Evolutionary conservation across 2,888 invertebrate species (phyloP), one percentile per base, ranked within the genome.

Genomic region (Serrognathus titanus): DNA sequence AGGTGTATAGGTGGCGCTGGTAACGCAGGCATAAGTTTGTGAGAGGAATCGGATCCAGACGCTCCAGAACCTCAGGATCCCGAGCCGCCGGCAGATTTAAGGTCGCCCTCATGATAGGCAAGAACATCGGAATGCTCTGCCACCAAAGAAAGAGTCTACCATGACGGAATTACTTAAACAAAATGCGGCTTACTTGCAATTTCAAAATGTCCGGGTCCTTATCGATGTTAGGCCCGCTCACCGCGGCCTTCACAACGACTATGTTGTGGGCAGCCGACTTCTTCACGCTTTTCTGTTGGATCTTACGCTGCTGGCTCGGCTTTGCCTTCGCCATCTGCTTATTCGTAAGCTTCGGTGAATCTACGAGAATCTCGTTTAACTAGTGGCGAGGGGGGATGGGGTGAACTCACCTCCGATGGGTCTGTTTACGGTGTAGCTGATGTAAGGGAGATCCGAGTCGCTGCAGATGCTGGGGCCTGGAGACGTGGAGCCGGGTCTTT

Each of bases 101-200:
- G 0, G 94, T 91, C 0, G 93, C 94, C 39, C 94, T 79, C 87
- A 97, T 92, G 48, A 97, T 94, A 0, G 97, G 97, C 52, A 95
- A 78, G 75, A 97, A 96, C 77, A 93, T 91, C 2, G 96, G 95
- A 66, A 96, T 94, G 65, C 84, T 87, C 82, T 91, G 62, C 51
- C 62, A 66, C n/a, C 36, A 12, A 40, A 53, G 46, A 11, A 9
- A 47, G 40, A 40, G 12, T 40, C 5, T 6, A 4, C 40, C 11
- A 4, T 5, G 4, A 3, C 4, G 11, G 11, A 45, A 45, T 16
- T 16, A 16, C 24, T n/a, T n/a, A 16, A n/a, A 16, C 46, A 46
- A 6, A 24, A 48, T 1, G 12, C 6, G 50, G 7, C 62, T 61
- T 61, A 86, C 87, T 79, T 87, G 86, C 41, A 92, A 74, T 59